Conservation (phyloP, 2,797 vertebrate species). For the Tenualosa thibaudeaui region DNA sequence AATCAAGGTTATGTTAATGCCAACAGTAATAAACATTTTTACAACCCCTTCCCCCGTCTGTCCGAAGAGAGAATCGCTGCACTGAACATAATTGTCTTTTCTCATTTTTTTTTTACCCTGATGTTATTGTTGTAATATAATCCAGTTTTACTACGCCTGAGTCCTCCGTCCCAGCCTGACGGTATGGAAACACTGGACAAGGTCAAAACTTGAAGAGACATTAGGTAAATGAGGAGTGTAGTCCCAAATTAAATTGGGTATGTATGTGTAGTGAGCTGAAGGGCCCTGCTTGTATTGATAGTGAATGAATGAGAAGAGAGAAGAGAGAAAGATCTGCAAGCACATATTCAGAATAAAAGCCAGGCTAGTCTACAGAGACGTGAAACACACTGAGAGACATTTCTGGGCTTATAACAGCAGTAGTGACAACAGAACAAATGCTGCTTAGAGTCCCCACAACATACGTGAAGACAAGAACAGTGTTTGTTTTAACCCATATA, state of each 20-base stretch:
- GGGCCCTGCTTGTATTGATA: not conserved
- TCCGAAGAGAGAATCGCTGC: conserved; percentile 2
- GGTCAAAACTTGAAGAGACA: not conserved
- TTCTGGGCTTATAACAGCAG: not conserved
- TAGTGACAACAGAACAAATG: not conserved
- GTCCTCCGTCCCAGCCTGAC: not conserved
- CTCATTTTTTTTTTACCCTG: not conserved
- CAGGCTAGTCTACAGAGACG: not conserved
- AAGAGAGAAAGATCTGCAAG: not conserved
- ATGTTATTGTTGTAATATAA: conserved; percentile 23
- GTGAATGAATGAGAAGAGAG: not conserved
- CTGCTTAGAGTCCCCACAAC: not conserved
- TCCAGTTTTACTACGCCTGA: conserved; percentile 22
- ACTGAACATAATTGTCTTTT: conserved; percentile 7
- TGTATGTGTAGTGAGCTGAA: not conserved
- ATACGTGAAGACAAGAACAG: not conserved
- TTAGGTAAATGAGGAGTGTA: conserved; percentile 1
- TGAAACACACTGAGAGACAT: not conserved
- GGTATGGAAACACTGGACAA: conserved; percentile 3
- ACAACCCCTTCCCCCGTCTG: not conserved
- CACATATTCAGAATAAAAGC: not conserved
- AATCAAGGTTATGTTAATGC: conserved; percentile 57
- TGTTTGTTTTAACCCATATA: not conserved
- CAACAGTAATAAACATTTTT: conserved; percentile 34
- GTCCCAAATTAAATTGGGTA: not conserved